Evolutionary conservation across 2,797 vertebrate genomes (phyloP), one percentile per base, ranked within the genome.

Genomic region (Tamandua tetradactyla): DNA sequence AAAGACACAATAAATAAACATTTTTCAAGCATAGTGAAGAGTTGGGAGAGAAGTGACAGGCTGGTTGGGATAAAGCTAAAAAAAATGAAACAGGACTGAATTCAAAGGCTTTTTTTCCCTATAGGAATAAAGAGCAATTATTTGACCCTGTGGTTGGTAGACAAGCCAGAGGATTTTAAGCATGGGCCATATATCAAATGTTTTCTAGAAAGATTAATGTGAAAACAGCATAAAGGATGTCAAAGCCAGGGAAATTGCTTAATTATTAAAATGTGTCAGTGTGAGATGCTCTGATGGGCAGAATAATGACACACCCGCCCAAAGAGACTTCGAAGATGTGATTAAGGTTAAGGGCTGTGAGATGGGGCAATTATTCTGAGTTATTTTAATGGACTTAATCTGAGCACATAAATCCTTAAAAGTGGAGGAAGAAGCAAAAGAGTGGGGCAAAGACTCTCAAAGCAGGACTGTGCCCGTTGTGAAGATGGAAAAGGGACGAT

Each of bases 181-280:
- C 27, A 57, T 72, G 40, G 66, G 68, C 72, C 20, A 61, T 22
- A 64, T 14, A 15, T 40, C 35, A 69, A 37, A 14, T 91, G 10
- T 93, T 93, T n/a, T n/a, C 40, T 76, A 86, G 37, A 83, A 95
- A 91, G 25, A 13, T 42, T 62, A 44, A 76, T 62, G 61, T 87
- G 71, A 57, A 89, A 94, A 93, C 49, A 80, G 42, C 42, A 27
- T 37, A 75, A 61, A 83, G 27, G 69, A 59, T 68, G 32, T n/a
- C 80, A 87, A 44, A 82, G 66, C 30, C 14, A 7, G 25, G 44
- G 75, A 87, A 92, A 4, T 64, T 74, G 20, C 25, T 89, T 68
- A 76, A 42, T 86, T 66, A 74, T n/a, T 62, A 35, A 86, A 62
- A 74, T 57, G 55, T 32, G 57, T 57, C 49, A 59, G 14, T 12